Evolutionary conservation across 2,113 vertebrate species (phyloP).

Genomic region (Centropus unirufus): DNA sequence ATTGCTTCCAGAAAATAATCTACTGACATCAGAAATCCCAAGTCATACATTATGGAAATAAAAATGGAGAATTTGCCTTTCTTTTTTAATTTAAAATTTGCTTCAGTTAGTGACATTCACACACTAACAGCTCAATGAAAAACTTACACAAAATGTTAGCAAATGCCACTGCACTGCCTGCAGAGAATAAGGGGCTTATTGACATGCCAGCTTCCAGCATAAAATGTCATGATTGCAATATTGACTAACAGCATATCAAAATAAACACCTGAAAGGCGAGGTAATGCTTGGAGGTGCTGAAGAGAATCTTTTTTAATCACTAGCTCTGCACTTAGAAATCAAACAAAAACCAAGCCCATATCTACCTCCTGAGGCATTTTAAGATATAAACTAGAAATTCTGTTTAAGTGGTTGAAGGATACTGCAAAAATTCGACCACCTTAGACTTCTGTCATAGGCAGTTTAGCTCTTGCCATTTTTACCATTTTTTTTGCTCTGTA

Average conservation of each 20-base stretch:
- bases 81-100: neutral
- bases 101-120: slow-evolving; percentile 40
- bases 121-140: slow-evolving; percentile 24
- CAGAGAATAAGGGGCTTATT: slow-evolving; percentile 59
- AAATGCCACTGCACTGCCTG: slow-evolving; percentile 56
- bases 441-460: neutral
- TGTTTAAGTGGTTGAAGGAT: neutral
- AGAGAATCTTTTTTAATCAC: slow-evolving; percentile 11
- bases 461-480: slow-evolving; percentile 12
- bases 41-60: neutral
- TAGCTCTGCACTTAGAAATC: neutral
- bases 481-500: neutral
- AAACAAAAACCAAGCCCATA: neutral
- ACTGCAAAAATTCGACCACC: neutral
- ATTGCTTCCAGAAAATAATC: neutral
- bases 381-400: neutral
- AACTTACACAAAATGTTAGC: slow-evolving; percentile 19
- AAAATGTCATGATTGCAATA: slow-evolving; percentile 65
- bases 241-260: slow-evolving; percentile 59
- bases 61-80: neutral
- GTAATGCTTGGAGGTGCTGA: neutral
- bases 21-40: neutral
- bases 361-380: neutral
- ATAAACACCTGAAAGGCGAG: slow-evolving; percentile 42
- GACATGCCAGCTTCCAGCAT: slow-evolving; percentile 32